These are phyloP conservation scores for Micropterix aruncella DNA, from an alignment of 2,888 invertebrate genomes.

Conservation along the genomic window DNA sequence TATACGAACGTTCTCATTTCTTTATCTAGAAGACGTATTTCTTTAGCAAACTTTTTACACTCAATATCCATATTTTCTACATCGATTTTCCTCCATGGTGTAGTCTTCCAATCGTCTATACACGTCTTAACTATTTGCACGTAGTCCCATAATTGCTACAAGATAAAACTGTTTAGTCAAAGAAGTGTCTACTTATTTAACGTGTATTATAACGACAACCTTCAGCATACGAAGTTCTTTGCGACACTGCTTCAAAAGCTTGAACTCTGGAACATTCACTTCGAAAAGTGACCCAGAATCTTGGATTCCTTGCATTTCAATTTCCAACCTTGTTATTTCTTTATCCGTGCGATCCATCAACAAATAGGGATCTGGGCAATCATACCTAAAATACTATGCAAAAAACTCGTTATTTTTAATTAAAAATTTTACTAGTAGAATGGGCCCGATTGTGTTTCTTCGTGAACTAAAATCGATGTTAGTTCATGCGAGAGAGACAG, in stretches of 20 bases:
- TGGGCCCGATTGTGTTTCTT: too few relatives aligned
- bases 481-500: too few relatives aligned
- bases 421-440: too few relatives aligned
- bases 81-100: slow-evolving; percentile 93
- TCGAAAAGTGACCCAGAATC: slow-evolving; percentile 89
- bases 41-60: slow-evolving; percentile 95
- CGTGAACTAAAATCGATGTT: too few relatives aligned
- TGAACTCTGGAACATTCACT: slow-evolving; percentile 90
- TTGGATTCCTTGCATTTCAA: slow-evolving; percentile 74
- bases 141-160: slow-evolving; percentile 91
- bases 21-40: slow-evolving; percentile 81
- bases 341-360: slow-evolving; percentile 62
- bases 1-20: slow-evolving; percentile 63
- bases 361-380: slow-evolving; percentile 59
- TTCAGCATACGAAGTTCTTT: slow-evolving; percentile 80
- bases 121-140: slow-evolving; percentile 78
- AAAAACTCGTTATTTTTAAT: slow-evolving; percentile 6
- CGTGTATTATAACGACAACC: too few relatives aligned
- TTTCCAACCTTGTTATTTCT: slow-evolving; percentile 68
- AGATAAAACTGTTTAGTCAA: too few relatives aligned
- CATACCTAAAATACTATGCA: slow-evolving; percentile 64
- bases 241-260: slow-evolving; percentile 79
- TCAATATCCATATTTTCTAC: slow-evolving; percentile 98
- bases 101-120: slow-evolving; percentile 94
- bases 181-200: slow-evolving; percentile 1